Base-by-base conservation (phyloP, 1,140 invertebrate genomes). In the Chironomus tepperi region DNA sequence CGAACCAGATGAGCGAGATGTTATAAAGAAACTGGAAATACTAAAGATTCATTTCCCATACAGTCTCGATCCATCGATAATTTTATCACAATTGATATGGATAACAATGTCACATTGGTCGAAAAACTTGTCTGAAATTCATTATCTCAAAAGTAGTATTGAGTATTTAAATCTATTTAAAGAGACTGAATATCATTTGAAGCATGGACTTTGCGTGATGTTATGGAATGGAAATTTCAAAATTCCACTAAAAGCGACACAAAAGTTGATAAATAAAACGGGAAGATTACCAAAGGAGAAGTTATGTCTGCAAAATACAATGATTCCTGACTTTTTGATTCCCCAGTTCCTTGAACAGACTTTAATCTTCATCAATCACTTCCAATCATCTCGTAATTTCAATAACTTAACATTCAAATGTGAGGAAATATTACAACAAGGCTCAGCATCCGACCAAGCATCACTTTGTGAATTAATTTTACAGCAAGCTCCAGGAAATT, bases 81-180 rank as follows among this genome's bases (percentile, higher is more conserved):
- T 97, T 42, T 82, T 96, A 43, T 88, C 90, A 10, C 95, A 96
- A 82, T 89, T 96, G 84, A 89, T 89, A 77, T 97, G 95, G 95
- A 94, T 97, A 80, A 94, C 93, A 83, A 88, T 92, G 75, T 87
- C 92, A 76, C 86, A 87, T 74, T 97, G 95, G 95, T 91, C 91
- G 80, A 93, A 91, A 82, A 88, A 91, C 77, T 87, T 91, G 75
- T 86, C 89, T 73, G 85, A 87, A 74, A 84, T 91, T n/a, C 82
- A 86, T 16, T 83, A 87, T 77, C 83, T 94, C 2, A 83, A 88
- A 76, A 87, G 88, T 10, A 87, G 89, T 0, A 77, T 93, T 1
- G 81, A 82, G 64, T 90, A 88, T 79, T 80, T 91, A 12, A 21
- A 57, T 12, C 74, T 76, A 75, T 85, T 79, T 74, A 84, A 76